Base-by-base conservation (phyloP, 2,888 invertebrate species). In the Ochropleura leucogaster region DNA sequence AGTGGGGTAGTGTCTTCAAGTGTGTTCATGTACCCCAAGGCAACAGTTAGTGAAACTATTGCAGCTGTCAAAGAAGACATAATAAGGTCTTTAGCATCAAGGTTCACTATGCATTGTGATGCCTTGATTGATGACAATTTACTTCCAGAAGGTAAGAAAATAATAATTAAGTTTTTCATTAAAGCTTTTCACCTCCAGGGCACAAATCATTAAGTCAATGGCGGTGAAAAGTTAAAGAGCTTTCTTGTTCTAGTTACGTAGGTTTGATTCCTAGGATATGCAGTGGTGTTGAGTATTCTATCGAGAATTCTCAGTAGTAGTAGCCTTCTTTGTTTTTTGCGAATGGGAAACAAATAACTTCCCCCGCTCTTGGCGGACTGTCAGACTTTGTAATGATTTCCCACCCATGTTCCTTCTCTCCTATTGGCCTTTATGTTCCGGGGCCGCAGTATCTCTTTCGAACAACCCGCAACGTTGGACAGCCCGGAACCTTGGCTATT, bases 41-140 rank as follows among this genome's bases (percentile, higher is more conserved):
- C 98, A 6, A 98, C 97, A 4, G 97, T 98, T 47, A 96, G 96
- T 66, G 98, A 98, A 90, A 98, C 98, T 0, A 97, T 97, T 44
- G 93, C 95, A 83, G 98, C 98, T 42, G 97, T 99, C 16, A 98
- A 98, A 89, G 97, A 98, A 91, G 99, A 99, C 90, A 97, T 99
- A 44, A 96, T 99, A 82, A 97, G 99, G 76, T 99, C 99, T 71
- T 94, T 99, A 74, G 97, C 98, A 16, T 98, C 99, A 16, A 97
- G 99, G 80, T 97, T 99, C 90, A 98, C 99, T 89, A 98, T 99
- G 97, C 98, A 99, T 91, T 99, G 98, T 97, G 99, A 99, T 94
- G 99, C 99, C 73, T 96, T 99, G 71, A 98, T 98, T 85, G 98
- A 98, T 93, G 98, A 98, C 91, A 97, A 97, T 91, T 96, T 97